phyloP scores from a whole-genome alignment of 2,888 invertebrate genomes.

The Hofmannophila pseudospretella region DNA sequence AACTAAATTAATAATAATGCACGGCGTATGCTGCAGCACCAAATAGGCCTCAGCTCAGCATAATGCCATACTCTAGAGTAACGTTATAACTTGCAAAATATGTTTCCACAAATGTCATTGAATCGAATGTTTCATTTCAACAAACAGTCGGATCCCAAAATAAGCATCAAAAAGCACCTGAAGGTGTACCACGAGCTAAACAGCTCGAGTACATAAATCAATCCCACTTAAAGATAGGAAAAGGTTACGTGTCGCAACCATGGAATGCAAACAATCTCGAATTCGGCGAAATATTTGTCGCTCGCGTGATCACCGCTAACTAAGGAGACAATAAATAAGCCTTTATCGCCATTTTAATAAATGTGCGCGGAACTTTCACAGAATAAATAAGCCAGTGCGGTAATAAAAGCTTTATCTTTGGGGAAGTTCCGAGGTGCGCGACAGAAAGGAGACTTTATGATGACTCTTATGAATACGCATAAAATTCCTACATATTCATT shows the following conservation, averaged over 20 bases:
- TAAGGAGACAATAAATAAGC: conserved; percentile 67
- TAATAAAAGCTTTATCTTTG: conserved; percentile 54
- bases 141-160: too few relatives aligned
- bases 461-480: conserved; percentile 37
- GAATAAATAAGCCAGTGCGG: conserved; percentile 56
- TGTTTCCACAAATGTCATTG: too few relatives aligned
- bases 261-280: not conserved
- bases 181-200: too few relatives aligned
- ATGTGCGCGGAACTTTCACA: conserved; percentile 58
- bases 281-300: conserved; percentile 22
- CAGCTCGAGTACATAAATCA: too few relatives aligned
- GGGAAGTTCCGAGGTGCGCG: conserved; percentile 31
- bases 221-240: not conserved
- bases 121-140: too few relatives aligned
- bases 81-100: too few relatives aligned
- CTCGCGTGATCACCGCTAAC: conserved; percentile 58
- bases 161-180: too few relatives aligned
- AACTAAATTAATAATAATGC: too few relatives aligned
- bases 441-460: conserved; percentile 41
- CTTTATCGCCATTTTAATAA: conserved; percentile 74
- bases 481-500: conserved; percentile 30
- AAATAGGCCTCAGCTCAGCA: too few relatives aligned
- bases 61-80: too few relatives aligned
- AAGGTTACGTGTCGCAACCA: conserved; percentile 6
- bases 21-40: too few relatives aligned